phyloP scores from a whole-genome alignment of 2,888 invertebrate species.

The Epiblema foenella region DNA sequence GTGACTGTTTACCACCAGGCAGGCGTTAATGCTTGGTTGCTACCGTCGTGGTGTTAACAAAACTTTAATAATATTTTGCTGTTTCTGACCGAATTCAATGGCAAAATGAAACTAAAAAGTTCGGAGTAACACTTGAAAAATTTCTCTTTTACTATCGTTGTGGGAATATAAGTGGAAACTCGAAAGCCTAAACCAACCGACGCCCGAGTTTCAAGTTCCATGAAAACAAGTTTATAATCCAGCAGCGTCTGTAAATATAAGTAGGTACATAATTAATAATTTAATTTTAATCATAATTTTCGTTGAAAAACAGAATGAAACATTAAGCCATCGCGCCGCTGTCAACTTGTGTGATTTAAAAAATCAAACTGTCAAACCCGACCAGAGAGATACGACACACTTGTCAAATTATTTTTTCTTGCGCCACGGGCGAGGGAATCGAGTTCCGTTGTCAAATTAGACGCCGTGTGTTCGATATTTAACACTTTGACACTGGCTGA shows the following conservation, averaged over 20 bases:
- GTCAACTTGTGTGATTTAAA: conserved; percentile 62
- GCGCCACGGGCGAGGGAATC: conserved; percentile 55
- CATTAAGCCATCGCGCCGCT: conserved; percentile 67
- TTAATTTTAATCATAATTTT: conserved; percentile 65
- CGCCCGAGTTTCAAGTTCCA: conserved; percentile 46
- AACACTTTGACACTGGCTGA: conserved; percentile 85
- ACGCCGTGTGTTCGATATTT: conserved; percentile 81
- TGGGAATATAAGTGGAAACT: conserved; percentile 11
- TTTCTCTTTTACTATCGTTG: conserved; percentile 25
- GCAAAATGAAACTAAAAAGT: conserved; percentile 11
- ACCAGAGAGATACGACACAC: conserved; percentile 80
- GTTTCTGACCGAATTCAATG: no score
- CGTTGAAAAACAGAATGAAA: conserved; percentile 71
- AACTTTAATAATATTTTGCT: no score
- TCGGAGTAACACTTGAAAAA: conserved; percentile 17
- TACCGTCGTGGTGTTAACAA: no score
- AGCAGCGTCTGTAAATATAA: conserved; percentile 55
- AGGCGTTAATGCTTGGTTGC: no score
- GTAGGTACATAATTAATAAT: conserved; percentile 54
- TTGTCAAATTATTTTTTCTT: conserved; percentile 73
- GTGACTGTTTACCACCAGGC: no score
- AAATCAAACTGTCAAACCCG: conserved; percentile 77
- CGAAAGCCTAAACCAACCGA: conserved; percentile 9
- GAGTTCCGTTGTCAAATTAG: conserved; percentile 81
- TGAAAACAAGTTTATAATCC: conserved; percentile 54